Evolutionary conservation across 2,888 invertebrate genomes (phyloP), one percentile per base, ranked within the genome.

Genomic region (Ashinkailepas kermadecensis): DNA sequence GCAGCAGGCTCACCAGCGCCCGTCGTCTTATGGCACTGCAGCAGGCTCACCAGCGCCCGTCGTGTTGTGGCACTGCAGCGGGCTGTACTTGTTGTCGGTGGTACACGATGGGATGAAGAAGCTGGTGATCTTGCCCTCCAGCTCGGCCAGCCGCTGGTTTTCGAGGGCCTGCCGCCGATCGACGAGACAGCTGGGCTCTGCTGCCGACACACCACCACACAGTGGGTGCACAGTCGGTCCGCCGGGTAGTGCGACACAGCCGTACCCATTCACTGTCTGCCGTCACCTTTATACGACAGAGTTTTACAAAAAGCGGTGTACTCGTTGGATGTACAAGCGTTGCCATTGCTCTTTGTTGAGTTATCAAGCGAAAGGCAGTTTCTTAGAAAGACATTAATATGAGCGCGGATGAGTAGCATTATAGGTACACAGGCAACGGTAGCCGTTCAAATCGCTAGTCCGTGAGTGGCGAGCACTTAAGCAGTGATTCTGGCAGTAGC

Each of bases 51-150:
- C n/a, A n/a, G n/a, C 54, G 56, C 74, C 74, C 12, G 74, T 74
- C 21, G 74, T 21, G 21, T 74, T 74, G 21, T 74, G 74, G 56
- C 74, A 74, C 74, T 74, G 74, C 10, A 74, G 21, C 10, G 21
- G 74, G 74, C 56, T 74, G 74, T 74, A 74, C 74, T 74, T 74
- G 74, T 74, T 10, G 54, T 74, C 74, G 9, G 18, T 21, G 8
- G 74, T 74, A 56, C 74, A 74, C 6, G 54, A 54, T 9, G 74
- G 74, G 56, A 74, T 74, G 74, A 74, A 74, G 74, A 74, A 74
- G 74, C 74, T 74, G 54, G 56, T 56, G 21, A 54, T 13, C 74
- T 54, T 74, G 74, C 74, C 74, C 74, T 74, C 74, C 74, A 54
- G 18, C 74, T 74, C 74, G 21, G 74, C 74, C 74, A 74, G 54